phyloP scores from a whole-genome alignment of 2,888 invertebrate species.

The Andrena haemorrhoa region DNA sequence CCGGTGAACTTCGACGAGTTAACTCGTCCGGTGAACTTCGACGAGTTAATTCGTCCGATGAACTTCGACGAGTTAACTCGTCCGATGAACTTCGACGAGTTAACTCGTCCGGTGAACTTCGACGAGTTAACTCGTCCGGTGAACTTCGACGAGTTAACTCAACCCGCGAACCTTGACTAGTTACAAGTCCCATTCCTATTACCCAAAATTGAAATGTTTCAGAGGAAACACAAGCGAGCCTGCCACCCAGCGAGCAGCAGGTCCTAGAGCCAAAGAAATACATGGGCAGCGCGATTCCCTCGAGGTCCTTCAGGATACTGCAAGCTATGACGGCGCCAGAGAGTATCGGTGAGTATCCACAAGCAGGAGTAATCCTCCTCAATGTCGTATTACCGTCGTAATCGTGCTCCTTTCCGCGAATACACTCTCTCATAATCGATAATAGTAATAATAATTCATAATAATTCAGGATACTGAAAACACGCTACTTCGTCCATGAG shows the following conservation, averaged over 20 bases:
- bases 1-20: too few relatives aligned
- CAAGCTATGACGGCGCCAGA: constrained; percentile 92
- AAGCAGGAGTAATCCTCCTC: constrained; percentile 3
- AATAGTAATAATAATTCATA: too few relatives aligned
- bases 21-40: too few relatives aligned
- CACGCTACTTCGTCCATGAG: constrained; percentile 67
- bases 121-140: too few relatives aligned
- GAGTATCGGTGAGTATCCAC: constrained; percentile 87
- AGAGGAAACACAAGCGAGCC: constrained; percentile 80
- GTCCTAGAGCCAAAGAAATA: constrained; percentile 90
- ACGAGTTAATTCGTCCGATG: too few relatives aligned
- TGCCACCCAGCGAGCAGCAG: constrained; percentile 89
- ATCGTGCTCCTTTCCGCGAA: constrained; percentile 7
- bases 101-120: too few relatives aligned
- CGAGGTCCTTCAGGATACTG: constrained; percentile 91
- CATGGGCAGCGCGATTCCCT: constrained; percentile 92
- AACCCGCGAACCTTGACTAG: too few relatives aligned
- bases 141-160: too few relatives aligned
- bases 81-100: too few relatives aligned
- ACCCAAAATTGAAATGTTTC: constrained; percentile 9
- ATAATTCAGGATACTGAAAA: constrained; percentile 34
- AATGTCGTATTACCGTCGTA: not conserved
- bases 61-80: too few relatives aligned
- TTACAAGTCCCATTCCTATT: too few relatives aligned
- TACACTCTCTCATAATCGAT: constrained; percentile 49